These are phyloP conservation scores for Pantherophis alleghaniensis DNA, from an alignment of 2,797 vertebrate species.

Conservation along the genomic window DNA sequence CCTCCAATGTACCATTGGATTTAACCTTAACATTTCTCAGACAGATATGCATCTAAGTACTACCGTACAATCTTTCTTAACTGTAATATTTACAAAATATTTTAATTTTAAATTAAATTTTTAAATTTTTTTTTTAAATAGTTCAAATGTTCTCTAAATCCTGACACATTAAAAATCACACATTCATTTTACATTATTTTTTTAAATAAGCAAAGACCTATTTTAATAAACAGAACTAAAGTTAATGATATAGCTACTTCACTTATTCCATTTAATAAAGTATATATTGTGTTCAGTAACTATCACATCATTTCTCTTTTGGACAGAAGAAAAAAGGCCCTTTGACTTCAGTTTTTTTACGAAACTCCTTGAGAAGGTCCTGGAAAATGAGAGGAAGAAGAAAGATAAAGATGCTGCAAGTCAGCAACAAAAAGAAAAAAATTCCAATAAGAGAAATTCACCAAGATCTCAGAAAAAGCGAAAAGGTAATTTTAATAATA, in stretches of 20 bases:
- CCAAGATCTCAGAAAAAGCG: constrained; percentile 68
- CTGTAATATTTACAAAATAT: neutral
- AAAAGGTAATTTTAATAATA: constrained; percentile 70
- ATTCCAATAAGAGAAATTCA: constrained; percentile 67
- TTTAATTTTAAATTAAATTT: neutral
- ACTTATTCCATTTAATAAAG: neutral
- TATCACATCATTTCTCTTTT: constrained; percentile 35
- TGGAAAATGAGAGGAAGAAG: constrained; percentile 82
- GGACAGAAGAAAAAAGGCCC: constrained; percentile 84
- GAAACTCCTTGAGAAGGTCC: constrained; percentile 85
- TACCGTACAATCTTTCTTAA: neutral
- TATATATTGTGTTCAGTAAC: neutral
- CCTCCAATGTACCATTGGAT: neutral
- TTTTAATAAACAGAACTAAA: neutral
- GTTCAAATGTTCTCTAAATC: neutral
- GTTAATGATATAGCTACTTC: neutral
- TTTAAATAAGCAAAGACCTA: neutral
- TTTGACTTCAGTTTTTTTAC: constrained; percentile 94
- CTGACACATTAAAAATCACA: neutral
- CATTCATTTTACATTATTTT: neutral
- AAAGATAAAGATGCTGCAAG: constrained; percentile 76
- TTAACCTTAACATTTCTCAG: neutral
- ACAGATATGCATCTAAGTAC: neutral
- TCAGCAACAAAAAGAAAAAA: constrained; percentile 65
- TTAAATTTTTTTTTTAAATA: neutral